A percentile compares a stretch with the other conserved stretches of the same genome.
These are phyloP conservation scores for Sinohyriopsis cumingii DNA, from an alignment of 2,888 invertebrate genomes.

Conservation along the genomic window DNA sequence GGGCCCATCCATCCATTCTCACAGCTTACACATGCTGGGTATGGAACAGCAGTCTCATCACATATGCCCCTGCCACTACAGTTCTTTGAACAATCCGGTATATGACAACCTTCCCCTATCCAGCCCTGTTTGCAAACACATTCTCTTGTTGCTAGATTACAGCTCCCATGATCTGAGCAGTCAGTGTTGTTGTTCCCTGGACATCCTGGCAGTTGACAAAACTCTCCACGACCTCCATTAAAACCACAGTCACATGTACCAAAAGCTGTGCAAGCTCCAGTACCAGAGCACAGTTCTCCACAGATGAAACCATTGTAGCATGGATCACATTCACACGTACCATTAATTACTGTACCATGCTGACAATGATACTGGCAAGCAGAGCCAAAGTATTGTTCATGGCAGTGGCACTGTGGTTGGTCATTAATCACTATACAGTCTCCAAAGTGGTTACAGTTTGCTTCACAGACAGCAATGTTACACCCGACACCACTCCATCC, in stretches of 20 bases:
- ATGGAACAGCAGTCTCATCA: slow-evolving; percentile 17
- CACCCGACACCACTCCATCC: slow-evolving; percentile 52
- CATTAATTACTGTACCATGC: slow-evolving; percentile 35
- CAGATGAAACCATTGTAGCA: slow-evolving; percentile 40
- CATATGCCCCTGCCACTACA: slow-evolving; percentile 49
- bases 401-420: slow-evolving; percentile 46
- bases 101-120: slow-evolving; percentile 49
- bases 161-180: slow-evolving; percentile 48
- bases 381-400: slow-evolving; percentile 44
- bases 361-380: slow-evolving; percentile 47
- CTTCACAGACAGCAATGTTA: slow-evolving; percentile 46
- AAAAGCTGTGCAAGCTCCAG: slow-evolving; percentile 26
- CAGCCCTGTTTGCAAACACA: slow-evolving; percentile 54
- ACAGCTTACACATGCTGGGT: slow-evolving; percentile 52
- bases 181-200: slow-evolving; percentile 35
- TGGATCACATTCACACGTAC: slow-evolving; percentile 25
- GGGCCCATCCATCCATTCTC: slow-evolving; percentile 55
- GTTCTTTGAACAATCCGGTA: slow-evolving; percentile 46
- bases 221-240: slow-evolving; percentile 33
- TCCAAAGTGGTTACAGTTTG: slow-evolving; percentile 39
- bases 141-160: slow-evolving; percentile 41
- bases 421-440: slow-evolving; percentile 22
- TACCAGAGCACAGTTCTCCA: slow-evolving; percentile 31
- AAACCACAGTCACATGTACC: slow-evolving; percentile 45
- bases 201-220: slow-evolving; percentile 42